phyloP scores from a whole-genome alignment of 2,888 invertebrate genomes.

The Marasmarcha lunaedactyla region DNA sequence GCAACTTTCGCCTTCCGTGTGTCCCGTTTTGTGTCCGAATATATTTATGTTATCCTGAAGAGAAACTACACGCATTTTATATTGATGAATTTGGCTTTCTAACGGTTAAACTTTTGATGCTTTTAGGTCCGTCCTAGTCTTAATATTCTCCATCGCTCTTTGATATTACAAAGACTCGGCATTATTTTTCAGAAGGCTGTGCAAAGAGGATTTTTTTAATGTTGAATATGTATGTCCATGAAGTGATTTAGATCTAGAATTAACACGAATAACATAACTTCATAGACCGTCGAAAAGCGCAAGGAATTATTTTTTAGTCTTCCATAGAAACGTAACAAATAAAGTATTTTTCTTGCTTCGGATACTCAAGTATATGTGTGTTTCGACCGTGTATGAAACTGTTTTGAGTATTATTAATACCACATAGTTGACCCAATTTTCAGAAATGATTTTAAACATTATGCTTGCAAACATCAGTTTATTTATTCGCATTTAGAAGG shows the following conservation, averaged over 20 bases:
- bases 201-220: constrained; percentile 41
- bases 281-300: constrained; percentile 45
- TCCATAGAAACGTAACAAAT: background rate
- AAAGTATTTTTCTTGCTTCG: background rate
- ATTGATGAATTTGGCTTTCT: background rate
- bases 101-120: background rate
- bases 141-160: constrained; percentile 38
- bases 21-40: constrained; percentile 45
- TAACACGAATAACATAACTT: constrained; percentile 61
- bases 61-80: constrained; percentile 50
- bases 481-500: too few species aligned
- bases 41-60: constrained; percentile 45
- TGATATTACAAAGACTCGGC: constrained; percentile 68
- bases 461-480: too few species aligned
- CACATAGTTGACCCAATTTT: constrained; percentile 35
- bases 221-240: constrained; percentile 7
- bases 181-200: constrained; percentile 64
- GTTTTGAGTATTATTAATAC: constrained; percentile 31
- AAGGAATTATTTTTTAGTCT: constrained; percentile 2
- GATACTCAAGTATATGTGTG: background rate
- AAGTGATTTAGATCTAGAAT: constrained; percentile 59
- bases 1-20: constrained; percentile 60
- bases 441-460: constrained; percentile 1
- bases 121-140: too few species aligned
- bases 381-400: constrained; percentile 57